A percentile compares a stretch with the other conserved stretches of the same genome.
Evolutionary conservation across 53 echinoderm and acorn worm genomes (phyloP).

Genomic region (Patiria pectinifera): DNA sequence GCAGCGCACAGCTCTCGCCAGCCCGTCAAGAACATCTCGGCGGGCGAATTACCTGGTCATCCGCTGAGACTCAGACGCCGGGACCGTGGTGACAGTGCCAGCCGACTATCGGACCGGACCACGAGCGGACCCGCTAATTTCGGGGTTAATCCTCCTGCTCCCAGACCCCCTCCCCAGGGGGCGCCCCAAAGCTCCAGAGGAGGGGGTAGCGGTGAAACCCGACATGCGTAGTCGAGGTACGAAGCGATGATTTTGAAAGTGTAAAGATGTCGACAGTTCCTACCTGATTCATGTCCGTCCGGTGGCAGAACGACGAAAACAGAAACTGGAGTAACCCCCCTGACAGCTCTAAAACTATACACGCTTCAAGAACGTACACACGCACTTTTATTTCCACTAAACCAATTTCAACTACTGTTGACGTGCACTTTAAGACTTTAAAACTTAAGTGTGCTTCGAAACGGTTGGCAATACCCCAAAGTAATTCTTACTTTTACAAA

Average conservation of each 20-base stretch:
- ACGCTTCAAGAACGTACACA: neutral
- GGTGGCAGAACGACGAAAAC: conserved; percentile 29
- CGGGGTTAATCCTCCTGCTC: conserved; percentile 33
- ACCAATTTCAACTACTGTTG: neutral
- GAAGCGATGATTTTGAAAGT: conserved; percentile 36
- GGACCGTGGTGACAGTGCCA: conserved; percentile 41
- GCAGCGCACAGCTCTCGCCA: neutral
- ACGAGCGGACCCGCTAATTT: conserved; percentile 49
- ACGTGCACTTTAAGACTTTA: too few relatives aligned
- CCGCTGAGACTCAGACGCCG: conserved; percentile 13
- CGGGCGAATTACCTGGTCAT: conserved; percentile 33
- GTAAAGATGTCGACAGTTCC: conserved; percentile 45
- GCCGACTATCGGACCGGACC: conserved; percentile 4
- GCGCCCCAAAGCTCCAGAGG: neutral
- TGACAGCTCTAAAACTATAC: neutral
- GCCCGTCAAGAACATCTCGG: conserved; percentile 34
- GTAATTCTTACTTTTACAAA: too few relatives aligned
- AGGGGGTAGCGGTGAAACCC: conserved; percentile 15
- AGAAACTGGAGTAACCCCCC: neutral
- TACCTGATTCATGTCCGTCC: conserved; percentile 55
- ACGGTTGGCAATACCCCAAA: too few relatives aligned
- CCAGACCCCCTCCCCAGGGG: conserved; percentile 26
- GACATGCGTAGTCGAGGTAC: conserved; percentile 10
- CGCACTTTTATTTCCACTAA: neutral
- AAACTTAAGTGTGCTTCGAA: too few relatives aligned